Evolutionary conservation across 2,888 invertebrate genomes (phyloP), one percentile per base, ranked within the genome.

Genomic region (Andrena flavipes): DNA sequence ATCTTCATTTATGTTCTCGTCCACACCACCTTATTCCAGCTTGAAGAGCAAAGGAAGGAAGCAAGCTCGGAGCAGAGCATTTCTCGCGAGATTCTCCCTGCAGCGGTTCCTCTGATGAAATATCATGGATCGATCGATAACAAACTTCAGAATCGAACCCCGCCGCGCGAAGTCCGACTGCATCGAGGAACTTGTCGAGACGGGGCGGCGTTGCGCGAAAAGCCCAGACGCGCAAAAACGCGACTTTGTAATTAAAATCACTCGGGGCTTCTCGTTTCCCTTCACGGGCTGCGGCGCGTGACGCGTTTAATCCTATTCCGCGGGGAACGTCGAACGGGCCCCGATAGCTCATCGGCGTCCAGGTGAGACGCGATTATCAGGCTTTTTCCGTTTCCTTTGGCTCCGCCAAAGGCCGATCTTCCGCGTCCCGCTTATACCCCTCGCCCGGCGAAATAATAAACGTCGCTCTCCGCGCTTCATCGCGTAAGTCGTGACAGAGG

Each of bases 401-500:
- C 54, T 30, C 26, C 0, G 29, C 60, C n/a, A 48, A 51, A 65
- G n/a, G 8, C 59, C 73, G 23, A 63, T 26, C 64, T 64, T 51
- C 42, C 26, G 8, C 42, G 6, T 20, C 7, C 1, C 7, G 4
- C 29, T 8, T 42, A 35, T 29, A 13, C 7, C 49, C n/a, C 8
- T 3, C n/a, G n/a, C 13, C 10, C 6, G 4, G 3, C 7, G 79
- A 79, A 8, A 51, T 76, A 75, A 79, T 70, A 74, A 63, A 76
- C 74, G 54, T 30, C 35, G 51, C 71, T 76, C n/a, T 71, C 73
- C 64, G 76, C 49, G 59, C 70, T 69, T 83, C 79, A 85, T 86
- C 80, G 87, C 82, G 84, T 85, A 76, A 84, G 62, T 79, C 82
- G 78, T 82, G 85, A 80, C 84, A 84, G 80, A 79, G 86, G 85